Base-by-base conservation (phyloP, 1,140 invertebrate genomes). In the Brachionus koreanus region DNA sequence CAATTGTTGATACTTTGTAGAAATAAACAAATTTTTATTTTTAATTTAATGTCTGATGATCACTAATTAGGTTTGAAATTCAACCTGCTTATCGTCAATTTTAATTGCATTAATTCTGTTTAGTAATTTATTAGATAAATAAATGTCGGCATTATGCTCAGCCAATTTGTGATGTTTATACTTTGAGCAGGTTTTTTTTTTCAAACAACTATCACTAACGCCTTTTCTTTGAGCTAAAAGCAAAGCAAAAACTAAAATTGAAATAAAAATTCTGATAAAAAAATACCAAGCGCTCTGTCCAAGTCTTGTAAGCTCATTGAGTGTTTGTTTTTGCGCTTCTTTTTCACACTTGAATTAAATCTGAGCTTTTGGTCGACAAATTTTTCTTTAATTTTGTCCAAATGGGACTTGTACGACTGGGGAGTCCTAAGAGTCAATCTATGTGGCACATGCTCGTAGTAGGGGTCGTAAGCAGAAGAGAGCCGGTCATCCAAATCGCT, bases 361-460 rank as follows among this genome's bases (percentile, higher is more conserved):
- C 69, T 49, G 13, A 74, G 33, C 43, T 74, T 74, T 46, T 74
- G 69, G 12, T 74, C 69, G 2, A 74, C 69, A 74, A 74, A 74
- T 12, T 46, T 43, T 10, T 74, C 69, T 46, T 74, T 74, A 10
- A 74, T 19, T 5, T 23, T 46, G 19, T 74, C 69, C 42, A 74
- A 13, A 46, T 46, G 19, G 7, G 69, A 74, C n/a, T 46, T 43
- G 25, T 46, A 74, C 2, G 37, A 43, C 10, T 43, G 19, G 9
- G 69, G 69, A 10, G 69, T 74, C 25, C 46, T 74, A 9, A 74
- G 39, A 0, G 7, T 46, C 9, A 74, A 25, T 46, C 69, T 4
- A 23, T 74, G n/a, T 5, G 69, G 69, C 29, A 74, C 39, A 46
- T 74, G 6, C 5, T 72, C 37, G 16, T 39, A 72, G 16, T 46